These are phyloP conservation scores for Neoarius graeffei DNA, from an alignment of 2,113 vertebrate species.

Conservation along the genomic window DNA sequence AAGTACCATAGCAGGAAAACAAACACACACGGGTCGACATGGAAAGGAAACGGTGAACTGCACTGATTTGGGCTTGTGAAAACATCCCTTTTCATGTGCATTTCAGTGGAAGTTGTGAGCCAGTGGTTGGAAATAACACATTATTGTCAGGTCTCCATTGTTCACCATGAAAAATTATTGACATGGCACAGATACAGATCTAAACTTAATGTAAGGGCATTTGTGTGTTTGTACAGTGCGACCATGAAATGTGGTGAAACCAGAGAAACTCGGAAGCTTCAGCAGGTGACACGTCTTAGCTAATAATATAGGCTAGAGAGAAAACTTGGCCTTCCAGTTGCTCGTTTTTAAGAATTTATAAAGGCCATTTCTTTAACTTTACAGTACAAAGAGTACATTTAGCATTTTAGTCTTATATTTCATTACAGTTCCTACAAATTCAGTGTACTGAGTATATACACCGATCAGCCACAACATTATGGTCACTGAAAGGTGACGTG, in stretches of 20 bases:
- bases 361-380: background rate
- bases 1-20: conserved; percentile 25
- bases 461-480: too few species aligned
- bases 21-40: conserved; percentile 10
- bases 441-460: too few species aligned
- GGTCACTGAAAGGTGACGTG: too few species aligned
- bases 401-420: background rate
- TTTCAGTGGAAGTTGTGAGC: conserved; percentile 12
- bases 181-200: background rate
- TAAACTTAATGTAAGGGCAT: background rate
- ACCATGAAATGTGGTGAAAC: background rate
- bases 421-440: background rate
- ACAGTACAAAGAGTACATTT: background rate
- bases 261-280: background rate
- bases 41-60: conserved; percentile 29
- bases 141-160: background rate
- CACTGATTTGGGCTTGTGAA: conserved; percentile 33
- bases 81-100: conserved; percentile 10
- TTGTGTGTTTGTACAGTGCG: conserved; percentile 4
- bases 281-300: background rate
- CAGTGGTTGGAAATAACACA: background rate
- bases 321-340: background rate
- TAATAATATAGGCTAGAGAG: background rate
- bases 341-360: background rate
- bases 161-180: background rate